Conservation (phyloP, 2,797 vertebrate genomes). For the Petrocephalus schoutedeni region DNA sequence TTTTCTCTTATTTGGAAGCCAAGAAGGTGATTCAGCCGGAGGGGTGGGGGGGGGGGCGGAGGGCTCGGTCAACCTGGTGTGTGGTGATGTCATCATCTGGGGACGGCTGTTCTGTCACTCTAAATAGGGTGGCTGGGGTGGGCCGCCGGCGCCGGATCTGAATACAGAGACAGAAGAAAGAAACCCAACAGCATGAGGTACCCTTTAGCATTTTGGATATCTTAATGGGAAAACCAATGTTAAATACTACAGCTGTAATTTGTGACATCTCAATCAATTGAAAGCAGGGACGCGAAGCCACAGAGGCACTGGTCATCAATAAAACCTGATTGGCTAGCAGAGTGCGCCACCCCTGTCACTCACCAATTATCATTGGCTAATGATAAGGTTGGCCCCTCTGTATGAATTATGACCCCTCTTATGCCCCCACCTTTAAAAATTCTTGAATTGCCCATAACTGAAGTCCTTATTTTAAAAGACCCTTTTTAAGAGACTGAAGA, state of each 20-base stretch:
- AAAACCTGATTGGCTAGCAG: background rate
- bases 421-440: too few species aligned
- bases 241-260: too few species aligned
- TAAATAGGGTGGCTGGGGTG: conserved; percentile 91
- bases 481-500: background rate
- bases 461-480: background rate
- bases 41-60: background rate
- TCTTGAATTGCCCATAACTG: too few species aligned
- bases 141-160: conserved; percentile 90
- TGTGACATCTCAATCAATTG: too few species aligned
- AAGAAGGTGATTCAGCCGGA: background rate
- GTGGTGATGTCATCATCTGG: conserved; percentile 81
- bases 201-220: background rate
- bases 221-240: background rate
- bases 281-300: background rate
- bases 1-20: background rate
- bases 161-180: background rate
- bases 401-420: background rate
- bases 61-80: conserved; percentile 70
- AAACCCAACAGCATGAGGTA: background rate
- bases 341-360: background rate
- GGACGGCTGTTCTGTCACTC: conserved; percentile 83
- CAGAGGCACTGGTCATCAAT: background rate
- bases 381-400: background rate
- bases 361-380: background rate